Evolutionary conservation across 2,888 invertebrate genomes (phyloP).

Genomic region (Myathropa florea): DNA sequence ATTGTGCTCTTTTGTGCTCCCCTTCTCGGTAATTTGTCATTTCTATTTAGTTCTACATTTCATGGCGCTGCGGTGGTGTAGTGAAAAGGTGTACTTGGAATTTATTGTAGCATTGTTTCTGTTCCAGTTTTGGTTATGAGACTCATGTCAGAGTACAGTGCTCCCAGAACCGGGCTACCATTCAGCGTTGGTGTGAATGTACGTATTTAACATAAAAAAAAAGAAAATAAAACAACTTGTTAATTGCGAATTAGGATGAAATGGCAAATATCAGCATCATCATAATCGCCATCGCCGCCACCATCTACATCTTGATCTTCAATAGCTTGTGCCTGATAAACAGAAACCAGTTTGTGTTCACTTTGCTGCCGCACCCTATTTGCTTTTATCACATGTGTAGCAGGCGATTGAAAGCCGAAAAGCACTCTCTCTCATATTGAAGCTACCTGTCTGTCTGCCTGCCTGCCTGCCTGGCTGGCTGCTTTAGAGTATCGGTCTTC

Average conservation of each 20-base stretch:
- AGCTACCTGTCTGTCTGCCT: slow-evolving; percentile 59
- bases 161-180: neutral
- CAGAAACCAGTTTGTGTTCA: slow-evolving; percentile 48
- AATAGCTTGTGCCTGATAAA: slow-evolving; percentile 38
- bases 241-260: slow-evolving; percentile 1
- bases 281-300: neutral
- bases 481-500: neutral
- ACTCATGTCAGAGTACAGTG: slow-evolving; percentile 9
- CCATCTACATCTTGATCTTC: neutral
- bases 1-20: slow-evolving; percentile 60
- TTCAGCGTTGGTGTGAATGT: neutral
- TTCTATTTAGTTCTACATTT: slow-evolving; percentile 40
- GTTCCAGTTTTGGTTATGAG: slow-evolving; percentile 55
- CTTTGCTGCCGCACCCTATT: slow-evolving; percentile 58
- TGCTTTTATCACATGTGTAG: slow-evolving; percentile 58
- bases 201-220: too few species aligned
- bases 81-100: neutral
- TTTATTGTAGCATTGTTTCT: slow-evolving; percentile 32
- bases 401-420: slow-evolving; percentile 18
- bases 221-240: neutral
- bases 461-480: neutral
- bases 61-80: slow-evolving; percentile 11
- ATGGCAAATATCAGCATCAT: slow-evolving; percentile 35
- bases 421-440: slow-evolving; percentile 28
- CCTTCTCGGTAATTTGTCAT: slow-evolving; percentile 46